Evolutionary conservation across 2,888 invertebrate genomes (phyloP).

Genomic region (Hypomecis atomaria): DNA sequence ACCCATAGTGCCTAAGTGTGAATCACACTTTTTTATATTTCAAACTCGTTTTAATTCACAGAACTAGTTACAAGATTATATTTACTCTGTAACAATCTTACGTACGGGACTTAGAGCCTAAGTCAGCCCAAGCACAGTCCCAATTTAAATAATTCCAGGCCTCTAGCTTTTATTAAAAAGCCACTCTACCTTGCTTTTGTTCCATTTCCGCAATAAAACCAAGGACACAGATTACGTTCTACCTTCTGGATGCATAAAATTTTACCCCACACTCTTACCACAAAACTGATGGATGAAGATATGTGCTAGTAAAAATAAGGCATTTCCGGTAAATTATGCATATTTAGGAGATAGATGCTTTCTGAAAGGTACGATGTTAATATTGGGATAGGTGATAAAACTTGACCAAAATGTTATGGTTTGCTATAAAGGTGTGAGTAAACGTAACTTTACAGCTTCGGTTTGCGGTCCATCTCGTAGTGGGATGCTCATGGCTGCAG

Average conservation of each 20-base stretch:
- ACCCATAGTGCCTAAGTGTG: no score
- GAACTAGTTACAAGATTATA: no score
- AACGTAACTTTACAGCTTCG: conserved; percentile 34
- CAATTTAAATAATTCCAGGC: conserved; percentile 8
- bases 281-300: conserved; percentile 40
- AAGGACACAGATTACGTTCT: conserved; percentile 56
- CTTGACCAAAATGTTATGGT: conserved; percentile 43
- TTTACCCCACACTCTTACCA: conserved; percentile 52
- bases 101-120: neutral
- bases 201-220: conserved; percentile 49
- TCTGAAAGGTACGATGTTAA: conserved; percentile 36
- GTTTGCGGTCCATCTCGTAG: conserved; percentile 16
- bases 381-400: conserved; percentile 37
- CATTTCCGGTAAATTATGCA: conserved; percentile 40
- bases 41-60: no score
- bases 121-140: conserved; percentile 6
- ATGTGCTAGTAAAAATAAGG: conserved; percentile 43
- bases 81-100: no score
- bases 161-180: neutral
- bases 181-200: conserved; percentile 27
- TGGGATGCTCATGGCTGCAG: neutral
- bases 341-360: conserved; percentile 38
- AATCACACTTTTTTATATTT: no score
- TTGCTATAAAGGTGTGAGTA: conserved; percentile 40
- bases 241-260: conserved; percentile 52